A percentile compares a stretch with the other conserved stretches of the same genome.
These are phyloP conservation scores for Papilio glaucus DNA, from an alignment of 1,140 invertebrate genomes.

Conservation along the genomic window DNA sequence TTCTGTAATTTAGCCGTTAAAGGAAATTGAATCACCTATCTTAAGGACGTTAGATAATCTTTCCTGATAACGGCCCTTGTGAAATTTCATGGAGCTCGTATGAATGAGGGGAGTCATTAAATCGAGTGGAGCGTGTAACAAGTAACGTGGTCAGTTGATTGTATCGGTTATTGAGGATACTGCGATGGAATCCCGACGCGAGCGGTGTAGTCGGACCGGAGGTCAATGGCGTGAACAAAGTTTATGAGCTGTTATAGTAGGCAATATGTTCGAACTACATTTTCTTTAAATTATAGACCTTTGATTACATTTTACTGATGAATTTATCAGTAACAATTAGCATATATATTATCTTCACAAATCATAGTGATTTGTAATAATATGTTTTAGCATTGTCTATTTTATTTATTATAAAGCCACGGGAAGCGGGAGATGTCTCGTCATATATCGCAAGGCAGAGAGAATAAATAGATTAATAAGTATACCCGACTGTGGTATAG, in stretches of 20 bases:
- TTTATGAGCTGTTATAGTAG: background rate
- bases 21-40: no score
- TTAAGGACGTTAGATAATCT: background rate
- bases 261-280: background rate
- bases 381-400: background rate
- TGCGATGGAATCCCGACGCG: background rate
- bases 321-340: no score
- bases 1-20: no score
- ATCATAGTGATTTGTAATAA: no score
- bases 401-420: background rate
- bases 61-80: background rate
- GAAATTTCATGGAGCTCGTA: constrained; percentile 7
- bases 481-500: no score
- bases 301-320: no score
- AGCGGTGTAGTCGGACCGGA: background rate
- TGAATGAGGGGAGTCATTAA: constrained; percentile 11
- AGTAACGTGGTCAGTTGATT: constrained; percentile 1
- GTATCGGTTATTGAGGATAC: constrained; percentile 14
- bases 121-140: constrained; percentile 17
- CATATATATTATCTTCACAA: no score
- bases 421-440: no score
- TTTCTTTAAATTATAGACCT: no score
- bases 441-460: no score
- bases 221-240: background rate
- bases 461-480: no score